Evolutionary conservation across 2,888 invertebrate genomes (phyloP).

Genomic region (Nesidiocoris tenuis): DNA sequence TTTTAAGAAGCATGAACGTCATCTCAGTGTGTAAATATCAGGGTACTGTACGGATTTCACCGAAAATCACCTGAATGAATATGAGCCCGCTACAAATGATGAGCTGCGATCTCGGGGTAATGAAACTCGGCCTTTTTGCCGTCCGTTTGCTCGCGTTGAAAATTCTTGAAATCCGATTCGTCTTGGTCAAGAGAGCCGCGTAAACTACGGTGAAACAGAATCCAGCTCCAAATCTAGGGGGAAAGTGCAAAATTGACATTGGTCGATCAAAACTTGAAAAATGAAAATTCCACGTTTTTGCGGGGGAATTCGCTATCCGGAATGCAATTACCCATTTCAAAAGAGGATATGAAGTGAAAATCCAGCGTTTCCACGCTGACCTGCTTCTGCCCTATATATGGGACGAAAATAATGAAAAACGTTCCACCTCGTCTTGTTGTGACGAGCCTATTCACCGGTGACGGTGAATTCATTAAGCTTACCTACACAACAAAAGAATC

Average conservation of each 20-base stretch:
- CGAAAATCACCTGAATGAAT: constrained; percentile 72
- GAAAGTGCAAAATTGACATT: no score
- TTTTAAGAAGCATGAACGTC: no score
- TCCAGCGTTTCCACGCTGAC: background rate
- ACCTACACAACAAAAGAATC: background rate
- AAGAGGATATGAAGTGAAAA: no score
- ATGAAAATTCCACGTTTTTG: no score
- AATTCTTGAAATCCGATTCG: constrained; percentile 93
- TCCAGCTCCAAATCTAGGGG: constrained; percentile 74
- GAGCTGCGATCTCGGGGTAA: constrained; percentile 86
- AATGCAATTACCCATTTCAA: no score
- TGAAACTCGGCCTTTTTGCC: constrained; percentile 89
- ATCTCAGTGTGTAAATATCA: no score
- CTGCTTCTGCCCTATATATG: background rate
- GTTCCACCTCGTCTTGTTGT: background rate
- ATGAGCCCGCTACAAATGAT: constrained; percentile 85
- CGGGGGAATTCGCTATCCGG: no score
- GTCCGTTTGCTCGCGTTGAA: constrained; percentile 94
- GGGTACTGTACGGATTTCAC: no score
- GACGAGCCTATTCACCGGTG: background rate
- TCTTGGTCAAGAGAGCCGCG: constrained; percentile 93
- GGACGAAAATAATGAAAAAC: background rate
- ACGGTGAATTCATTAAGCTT: background rate
- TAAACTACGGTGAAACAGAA: constrained; percentile 97
- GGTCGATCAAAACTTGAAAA: no score